Conservation (phyloP, 2,113 vertebrate genomes). For the Morone chrysops region DNA sequence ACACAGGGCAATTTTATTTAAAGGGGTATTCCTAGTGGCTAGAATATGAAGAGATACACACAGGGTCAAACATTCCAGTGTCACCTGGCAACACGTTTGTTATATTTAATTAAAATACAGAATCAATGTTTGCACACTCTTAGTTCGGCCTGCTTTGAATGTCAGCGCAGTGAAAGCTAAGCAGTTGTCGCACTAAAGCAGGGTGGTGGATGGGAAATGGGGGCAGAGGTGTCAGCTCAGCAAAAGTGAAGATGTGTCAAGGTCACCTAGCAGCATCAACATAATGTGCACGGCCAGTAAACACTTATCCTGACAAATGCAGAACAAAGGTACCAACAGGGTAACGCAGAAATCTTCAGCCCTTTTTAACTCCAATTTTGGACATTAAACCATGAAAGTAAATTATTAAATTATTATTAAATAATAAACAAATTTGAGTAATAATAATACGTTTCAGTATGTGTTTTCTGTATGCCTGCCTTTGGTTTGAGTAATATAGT, state of each 20-base stretch:
- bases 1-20: background rate
- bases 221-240: background rate
- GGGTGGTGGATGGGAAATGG: background rate
- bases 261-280: conserved; percentile 2
- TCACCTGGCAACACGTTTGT: background rate
- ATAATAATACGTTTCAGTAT: too few species aligned
- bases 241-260: background rate
- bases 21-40: background rate
- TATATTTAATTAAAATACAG: conserved; percentile 10
- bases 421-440: background rate
- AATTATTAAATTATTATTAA: background rate
- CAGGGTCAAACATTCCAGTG: conserved; percentile 20
- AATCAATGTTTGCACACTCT: background rate
- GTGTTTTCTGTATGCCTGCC: too few species aligned
- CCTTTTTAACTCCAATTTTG: background rate
- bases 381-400: background rate
- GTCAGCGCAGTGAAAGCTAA: background rate
- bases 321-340: background rate
- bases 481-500: too few species aligned
- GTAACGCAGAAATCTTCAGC: background rate
- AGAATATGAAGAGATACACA: background rate
- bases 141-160: background rate
- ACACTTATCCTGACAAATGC: conserved; percentile 3
- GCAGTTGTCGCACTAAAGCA: background rate
- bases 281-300: background rate